Evolutionary conservation across 2,888 invertebrate genomes (phyloP).

Genomic region (Plusia festucae): DNA sequence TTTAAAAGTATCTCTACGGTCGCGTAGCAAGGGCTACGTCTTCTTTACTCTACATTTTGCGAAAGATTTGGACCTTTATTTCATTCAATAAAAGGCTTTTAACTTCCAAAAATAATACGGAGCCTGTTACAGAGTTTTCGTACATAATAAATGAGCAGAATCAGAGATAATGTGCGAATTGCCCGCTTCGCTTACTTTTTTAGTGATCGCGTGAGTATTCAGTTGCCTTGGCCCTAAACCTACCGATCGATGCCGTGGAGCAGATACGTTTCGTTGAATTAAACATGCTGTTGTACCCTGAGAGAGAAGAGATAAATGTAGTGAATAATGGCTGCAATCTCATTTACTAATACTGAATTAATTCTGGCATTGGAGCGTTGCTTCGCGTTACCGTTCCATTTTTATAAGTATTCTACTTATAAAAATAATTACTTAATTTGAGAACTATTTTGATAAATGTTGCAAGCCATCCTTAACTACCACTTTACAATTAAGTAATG

Average conservation of each 20-base stretch:
- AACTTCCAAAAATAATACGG: constrained; percentile 4
- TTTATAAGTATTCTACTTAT: not conserved
- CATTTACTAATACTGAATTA: constrained; percentile 22
- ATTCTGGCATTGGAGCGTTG: constrained; percentile 10
- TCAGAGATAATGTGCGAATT: constrained; percentile 37
- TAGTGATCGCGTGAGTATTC: constrained; percentile 64
- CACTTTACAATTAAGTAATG: not conserved
- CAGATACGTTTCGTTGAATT: constrained; percentile 54
- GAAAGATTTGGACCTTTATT: not conserved
- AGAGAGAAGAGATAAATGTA: constrained; percentile 37
- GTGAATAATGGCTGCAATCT: constrained; percentile 36
- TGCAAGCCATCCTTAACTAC: not conserved
- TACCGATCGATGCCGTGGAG: constrained; percentile 49
- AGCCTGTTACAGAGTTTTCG: constrained; percentile 18
- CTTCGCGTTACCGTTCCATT: not conserved
- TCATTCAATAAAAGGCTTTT: not conserved
- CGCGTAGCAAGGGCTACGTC: no score
- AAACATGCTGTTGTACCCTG: constrained; percentile 35
- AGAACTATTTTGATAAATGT: not conserved
- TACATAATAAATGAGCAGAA: constrained; percentile 45
- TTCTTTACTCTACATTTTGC: not conserved
- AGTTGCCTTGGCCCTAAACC: constrained; percentile 68
- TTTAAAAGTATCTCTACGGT: no score
- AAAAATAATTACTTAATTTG: not conserved
- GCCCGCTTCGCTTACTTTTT: constrained; percentile 45